Conservation (phyloP, 2,113 vertebrate genomes). For the Nestor notabilis region DNA sequence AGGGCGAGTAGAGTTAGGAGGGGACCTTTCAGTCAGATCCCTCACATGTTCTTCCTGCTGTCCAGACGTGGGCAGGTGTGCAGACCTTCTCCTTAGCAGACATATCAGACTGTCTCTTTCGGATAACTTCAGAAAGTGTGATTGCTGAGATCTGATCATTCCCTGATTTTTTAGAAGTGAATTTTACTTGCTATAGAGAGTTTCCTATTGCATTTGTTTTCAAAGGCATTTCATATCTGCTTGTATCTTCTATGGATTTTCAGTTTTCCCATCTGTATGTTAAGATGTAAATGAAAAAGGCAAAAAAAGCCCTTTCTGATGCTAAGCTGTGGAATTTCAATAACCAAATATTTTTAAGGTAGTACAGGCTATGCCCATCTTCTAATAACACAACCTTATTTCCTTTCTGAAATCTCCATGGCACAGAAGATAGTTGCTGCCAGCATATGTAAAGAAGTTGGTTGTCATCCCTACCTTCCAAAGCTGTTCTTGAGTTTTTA, state of each 20-base stretch:
- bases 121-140: background rate
- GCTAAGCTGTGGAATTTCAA: background rate
- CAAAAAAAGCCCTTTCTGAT: background rate
- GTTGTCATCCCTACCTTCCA: background rate
- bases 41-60: background rate
- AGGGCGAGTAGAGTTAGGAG: background rate
- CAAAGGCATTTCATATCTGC: background rate
- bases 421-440: background rate
- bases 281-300: background rate
- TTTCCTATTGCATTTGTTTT: background rate
- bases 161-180: background rate
- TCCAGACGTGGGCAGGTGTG: background rate
- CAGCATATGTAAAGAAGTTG: background rate
- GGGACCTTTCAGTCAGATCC: background rate
- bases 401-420: background rate
- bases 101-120: background rate
- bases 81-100: background rate
- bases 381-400: background rate
- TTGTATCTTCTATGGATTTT: background rate
- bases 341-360: background rate
- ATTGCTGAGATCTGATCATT: background rate
- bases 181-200: background rate
- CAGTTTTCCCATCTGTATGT: background rate
- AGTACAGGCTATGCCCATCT: background rate
- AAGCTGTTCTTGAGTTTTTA: background rate